phyloP scores from a whole-genome alignment of 2,113 vertebrate species.

The Zosterops hypoxanthus region DNA sequence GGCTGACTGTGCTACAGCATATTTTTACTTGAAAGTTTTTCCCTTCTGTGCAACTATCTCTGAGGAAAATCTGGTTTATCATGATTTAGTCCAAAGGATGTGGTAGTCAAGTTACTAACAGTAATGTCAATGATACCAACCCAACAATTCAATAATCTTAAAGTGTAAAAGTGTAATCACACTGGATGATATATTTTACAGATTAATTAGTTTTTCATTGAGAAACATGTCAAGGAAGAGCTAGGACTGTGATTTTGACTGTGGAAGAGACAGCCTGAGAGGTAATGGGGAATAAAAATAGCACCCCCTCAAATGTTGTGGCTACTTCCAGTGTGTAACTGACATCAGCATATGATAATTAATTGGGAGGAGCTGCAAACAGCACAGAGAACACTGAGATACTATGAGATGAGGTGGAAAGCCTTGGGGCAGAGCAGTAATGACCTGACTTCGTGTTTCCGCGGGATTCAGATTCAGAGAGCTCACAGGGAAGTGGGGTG shows the following conservation, averaged over 20 bases:
- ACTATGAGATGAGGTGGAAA: background rate
- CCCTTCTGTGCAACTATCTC: background rate
- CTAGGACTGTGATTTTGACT: background rate
- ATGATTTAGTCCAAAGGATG: background rate
- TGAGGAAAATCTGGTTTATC: background rate
- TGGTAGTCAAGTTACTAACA: background rate
- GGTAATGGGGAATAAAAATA: background rate
- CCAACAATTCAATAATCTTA: background rate
- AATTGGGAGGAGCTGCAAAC: background rate
- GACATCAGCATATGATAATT: background rate
- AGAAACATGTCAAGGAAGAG: background rate
- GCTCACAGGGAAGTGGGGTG: background rate
- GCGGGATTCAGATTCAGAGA: background rate
- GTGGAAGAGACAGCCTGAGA: background rate
- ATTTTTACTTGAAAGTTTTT: background rate
- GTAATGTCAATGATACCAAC: background rate
- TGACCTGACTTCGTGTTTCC: background rate
- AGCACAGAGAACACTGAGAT: background rate
- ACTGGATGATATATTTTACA: background rate
- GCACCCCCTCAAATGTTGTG: background rate
- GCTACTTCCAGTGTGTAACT: background rate
- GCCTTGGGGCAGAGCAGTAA: background rate
- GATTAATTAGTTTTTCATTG: background rate
- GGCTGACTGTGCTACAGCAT: background rate
- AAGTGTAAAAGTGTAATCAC: background rate